Base-by-base conservation (phyloP, 2,797 vertebrate species). In the Danio choprae region DNA sequence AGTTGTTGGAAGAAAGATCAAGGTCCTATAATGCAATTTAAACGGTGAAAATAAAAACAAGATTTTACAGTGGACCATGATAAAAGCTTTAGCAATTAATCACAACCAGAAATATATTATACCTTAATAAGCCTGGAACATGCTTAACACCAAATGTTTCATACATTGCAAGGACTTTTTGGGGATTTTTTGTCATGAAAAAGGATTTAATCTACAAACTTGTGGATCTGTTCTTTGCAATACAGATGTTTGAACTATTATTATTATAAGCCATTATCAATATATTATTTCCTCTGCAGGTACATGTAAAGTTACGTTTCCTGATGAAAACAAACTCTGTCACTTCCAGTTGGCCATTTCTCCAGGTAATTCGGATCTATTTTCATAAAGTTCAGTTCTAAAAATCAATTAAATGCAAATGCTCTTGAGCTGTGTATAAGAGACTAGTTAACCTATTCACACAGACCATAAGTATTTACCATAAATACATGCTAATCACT, bases 271-370 rank as follows among this genome's bases (percentile, higher is more conserved):
- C 29, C 29, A 29, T 29, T 29, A 29, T 29, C 29, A 29, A 29
- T 0, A 36, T 59, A 5, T 56, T 60, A 50, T 29, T 59, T 11
- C 38, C 8, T 11, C 2, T 69, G 64, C 91, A 99, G 98, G 94
- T 94, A 99, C 98, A 3, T 99, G 98, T 91, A 97, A 97, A 95
- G 95, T 98, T 91, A 95, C 94, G 87, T 99, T 99, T 90, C 96
- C 97, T 22, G 98, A 99, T 79, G 96, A 96, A 82, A 96, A 99
- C 94, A 98, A 98, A 90, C 95, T 99, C 71, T 95, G 97, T 90
- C 95, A 96, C 90, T 99, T 99, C 90, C 96, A 97, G 84, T 94
- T 99, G 85, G 94, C 95, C 41, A 95, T 99, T 81, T 96, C 92
- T 87, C 98, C 98, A 93, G 98, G 98, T 99, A 96, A 96, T 15